A percentile compares a stretch with the other conserved stretches of the same genome.
Conservation (phyloP, 2,113 vertebrate species). For the Corydoras maculifer region DNA sequence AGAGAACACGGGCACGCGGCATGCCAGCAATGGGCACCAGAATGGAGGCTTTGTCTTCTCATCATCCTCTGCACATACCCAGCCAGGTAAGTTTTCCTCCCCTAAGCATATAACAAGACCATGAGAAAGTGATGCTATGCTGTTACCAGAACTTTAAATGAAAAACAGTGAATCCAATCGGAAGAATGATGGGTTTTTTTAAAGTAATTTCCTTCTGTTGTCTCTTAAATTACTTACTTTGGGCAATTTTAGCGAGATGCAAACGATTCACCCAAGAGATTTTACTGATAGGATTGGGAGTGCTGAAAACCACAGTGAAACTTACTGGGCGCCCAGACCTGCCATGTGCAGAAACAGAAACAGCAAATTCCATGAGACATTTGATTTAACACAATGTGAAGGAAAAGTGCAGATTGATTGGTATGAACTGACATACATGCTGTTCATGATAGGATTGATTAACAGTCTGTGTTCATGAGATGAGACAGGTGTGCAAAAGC, state of each 20-base stretch:
- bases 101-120: conserved; percentile 49
- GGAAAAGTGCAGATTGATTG: conserved; percentile 6
- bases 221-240: conserved; percentile 63
- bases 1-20: conserved; percentile 68
- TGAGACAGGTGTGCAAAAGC: too few relatives aligned
- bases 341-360: conserved; percentile 12
- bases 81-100: conserved; percentile 81
- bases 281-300: conserved; percentile 78
- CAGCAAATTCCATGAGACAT: conserved; percentile 11
- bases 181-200: background rate
- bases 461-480: too few relatives aligned
- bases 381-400: conserved; percentile 9
- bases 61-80: conserved; percentile 78
- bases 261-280: conserved; percentile 84
- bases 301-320: conserved; percentile 85
- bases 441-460: too few relatives aligned
- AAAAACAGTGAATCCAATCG: conserved; percentile 8
- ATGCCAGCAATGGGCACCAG: conserved; percentile 76
- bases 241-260: conserved; percentile 77
- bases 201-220: conserved; percentile 1
- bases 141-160: conserved; percentile 1
- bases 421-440: background rate
- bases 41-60: conserved; percentile 73
- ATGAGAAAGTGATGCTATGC: background rate
- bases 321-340: conserved; percentile 77